phyloP scores from a whole-genome alignment of 2,888 invertebrate species.

The Physocephala rufipes region DNA sequence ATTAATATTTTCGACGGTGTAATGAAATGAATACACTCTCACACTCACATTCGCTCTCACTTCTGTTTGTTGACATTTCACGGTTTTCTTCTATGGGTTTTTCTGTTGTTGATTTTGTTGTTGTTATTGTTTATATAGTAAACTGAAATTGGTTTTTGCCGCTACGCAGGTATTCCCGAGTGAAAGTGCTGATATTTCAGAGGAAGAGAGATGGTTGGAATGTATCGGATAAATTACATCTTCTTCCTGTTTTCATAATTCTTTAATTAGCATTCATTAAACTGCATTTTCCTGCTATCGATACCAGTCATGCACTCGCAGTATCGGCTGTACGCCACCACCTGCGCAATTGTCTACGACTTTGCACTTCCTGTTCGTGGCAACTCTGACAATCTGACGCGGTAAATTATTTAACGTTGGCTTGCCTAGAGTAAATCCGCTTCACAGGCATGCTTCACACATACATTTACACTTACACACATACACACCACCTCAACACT shows the following conservation, averaged over 20 bases:
- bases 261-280: slow-evolving; percentile 27
- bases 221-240: too few species aligned
- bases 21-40: background rate
- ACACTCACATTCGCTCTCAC: background rate
- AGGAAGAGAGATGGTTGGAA: background rate
- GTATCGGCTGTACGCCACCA: background rate
- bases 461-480: too few species aligned
- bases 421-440: background rate
- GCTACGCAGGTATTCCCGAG: slow-evolving; percentile 1
- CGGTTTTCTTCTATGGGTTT: background rate
- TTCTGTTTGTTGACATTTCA: background rate
- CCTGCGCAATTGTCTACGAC: background rate
- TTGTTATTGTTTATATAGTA: too few species aligned
- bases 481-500: slow-evolving; percentile 7
- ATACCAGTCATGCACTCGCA: background rate
- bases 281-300: background rate
- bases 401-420: background rate
- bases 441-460: background rate
- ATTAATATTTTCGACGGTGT: background rate
- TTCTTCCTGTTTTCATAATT: slow-evolving; percentile 9
- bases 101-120: too few species aligned
- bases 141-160: slow-evolving; percentile 15
- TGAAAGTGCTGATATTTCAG: background rate
- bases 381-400: background rate
- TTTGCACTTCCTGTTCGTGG: background rate